phyloP scores from a whole-genome alignment of 2,888 invertebrate species.

The Rhingia campestris region DNA sequence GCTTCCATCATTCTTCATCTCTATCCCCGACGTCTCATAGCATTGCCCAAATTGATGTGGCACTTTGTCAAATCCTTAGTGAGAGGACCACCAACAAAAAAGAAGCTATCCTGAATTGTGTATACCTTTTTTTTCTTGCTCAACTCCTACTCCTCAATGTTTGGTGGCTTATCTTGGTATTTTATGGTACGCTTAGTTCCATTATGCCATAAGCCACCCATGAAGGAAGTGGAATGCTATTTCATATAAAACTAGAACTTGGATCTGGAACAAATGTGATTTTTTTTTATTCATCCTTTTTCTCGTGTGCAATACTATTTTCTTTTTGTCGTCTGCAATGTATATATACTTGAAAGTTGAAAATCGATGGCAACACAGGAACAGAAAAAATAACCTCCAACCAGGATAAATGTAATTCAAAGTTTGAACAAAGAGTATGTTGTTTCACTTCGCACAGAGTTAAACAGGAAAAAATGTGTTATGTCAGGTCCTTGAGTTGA shows the following conservation, averaged over 20 bases:
- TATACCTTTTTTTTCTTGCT: constrained; percentile 35
- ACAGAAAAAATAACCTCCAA: constrained; percentile 25
- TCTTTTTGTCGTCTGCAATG: constrained; percentile 12
- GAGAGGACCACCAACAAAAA: constrained; percentile 41
- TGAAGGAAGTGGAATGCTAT: constrained; percentile 47
- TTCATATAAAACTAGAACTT: constrained; percentile 59
- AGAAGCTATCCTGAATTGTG: constrained; percentile 56
- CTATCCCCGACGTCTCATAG: constrained; percentile 36
- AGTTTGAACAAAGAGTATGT: constrained; percentile 67
- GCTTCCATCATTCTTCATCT: constrained; percentile 37
- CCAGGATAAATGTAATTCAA: constrained; percentile 66
- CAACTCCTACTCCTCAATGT: constrained; percentile 41
- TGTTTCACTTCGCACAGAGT: constrained; percentile 46
- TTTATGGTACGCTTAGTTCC: constrained; percentile 74
- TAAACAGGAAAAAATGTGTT: constrained; percentile 42
- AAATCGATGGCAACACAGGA: constrained; percentile 50
- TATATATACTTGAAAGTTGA: constrained; percentile 56
- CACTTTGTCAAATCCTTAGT: constrained; percentile 73
- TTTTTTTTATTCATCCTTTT: constrained; percentile 23
- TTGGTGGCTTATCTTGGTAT: constrained; percentile 73
- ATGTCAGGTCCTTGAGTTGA: constrained; percentile 65
- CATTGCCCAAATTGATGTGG: constrained; percentile 73
- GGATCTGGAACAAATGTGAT: constrained; percentile 61
- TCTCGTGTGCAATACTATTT: constrained; percentile 34
- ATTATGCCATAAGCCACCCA: constrained; percentile 70